phyloP scores from a whole-genome alignment of 92 coral and sea anemone genomes.

The Plumapathes pennacea region DNA sequence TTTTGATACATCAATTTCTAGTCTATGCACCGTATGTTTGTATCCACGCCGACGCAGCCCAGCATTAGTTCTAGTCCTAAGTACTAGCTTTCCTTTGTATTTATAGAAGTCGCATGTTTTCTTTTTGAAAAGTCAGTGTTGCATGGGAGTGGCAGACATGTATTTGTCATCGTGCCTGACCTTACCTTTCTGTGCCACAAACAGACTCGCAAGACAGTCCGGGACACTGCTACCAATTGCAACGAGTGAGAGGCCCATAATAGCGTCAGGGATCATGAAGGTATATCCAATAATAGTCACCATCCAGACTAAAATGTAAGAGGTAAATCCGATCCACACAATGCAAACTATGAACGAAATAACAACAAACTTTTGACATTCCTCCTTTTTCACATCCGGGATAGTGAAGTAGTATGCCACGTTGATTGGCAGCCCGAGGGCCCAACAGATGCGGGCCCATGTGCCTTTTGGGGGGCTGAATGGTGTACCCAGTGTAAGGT shows the following conservation, averaged over 20 bases:
- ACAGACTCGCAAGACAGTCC: slow-evolving; percentile 91
- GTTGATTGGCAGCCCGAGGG: slow-evolving; percentile 82
- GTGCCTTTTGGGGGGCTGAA: slow-evolving; percentile 70
- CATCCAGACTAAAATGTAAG: slow-evolving; percentile 98
- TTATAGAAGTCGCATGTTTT: too few relatives aligned
- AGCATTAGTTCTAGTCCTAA: too few relatives aligned
- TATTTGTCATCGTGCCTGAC: too few relatives aligned
- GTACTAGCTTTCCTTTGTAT: too few relatives aligned
- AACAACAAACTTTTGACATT: slow-evolving; percentile 75
- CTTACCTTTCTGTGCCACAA: slow-evolving; percentile 95
- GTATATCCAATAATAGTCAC: slow-evolving; percentile 96
- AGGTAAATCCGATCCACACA: slow-evolving; percentile 94
- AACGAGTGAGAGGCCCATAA: slow-evolving; percentile 96
- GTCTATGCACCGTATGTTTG: too few relatives aligned
- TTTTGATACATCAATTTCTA: too few relatives aligned
- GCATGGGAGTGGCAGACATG: too few relatives aligned
- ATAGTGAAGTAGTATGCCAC: slow-evolving; percentile 69
- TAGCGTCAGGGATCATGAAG: slow-evolving; percentile 89
- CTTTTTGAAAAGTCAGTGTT: too few relatives aligned
- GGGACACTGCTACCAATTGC: slow-evolving; percentile 99
- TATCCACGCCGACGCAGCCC: too few relatives aligned
- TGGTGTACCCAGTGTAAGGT: slow-evolving; percentile 90
- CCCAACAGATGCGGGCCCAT: slow-evolving; percentile 86
- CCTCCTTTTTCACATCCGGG: slow-evolving; percentile 87
- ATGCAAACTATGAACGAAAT: slow-evolving; percentile 85